Conservation (phyloP, 2,888 invertebrate genomes). For the Gastracanthus pulcherrimus region DNA sequence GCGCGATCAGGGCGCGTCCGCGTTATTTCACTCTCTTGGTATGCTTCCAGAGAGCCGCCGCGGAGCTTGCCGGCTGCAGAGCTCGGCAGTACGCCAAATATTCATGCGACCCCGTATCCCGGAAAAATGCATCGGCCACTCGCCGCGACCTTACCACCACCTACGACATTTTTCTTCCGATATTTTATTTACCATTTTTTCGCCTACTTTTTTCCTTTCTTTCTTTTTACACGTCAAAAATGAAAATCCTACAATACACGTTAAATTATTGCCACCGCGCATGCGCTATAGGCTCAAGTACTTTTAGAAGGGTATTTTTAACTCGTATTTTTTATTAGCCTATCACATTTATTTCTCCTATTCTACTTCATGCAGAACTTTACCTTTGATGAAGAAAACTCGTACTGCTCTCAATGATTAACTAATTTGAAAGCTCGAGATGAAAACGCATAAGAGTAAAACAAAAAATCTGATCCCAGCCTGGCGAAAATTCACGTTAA, state of each 20-base stretch:
- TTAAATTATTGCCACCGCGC: conserved; percentile 5
- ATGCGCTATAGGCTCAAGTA: no score
- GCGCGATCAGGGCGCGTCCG: conserved; percentile 19
- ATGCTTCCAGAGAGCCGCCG: conserved; percentile 58
- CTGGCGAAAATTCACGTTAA: conserved; percentile 53
- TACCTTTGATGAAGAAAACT: no score
- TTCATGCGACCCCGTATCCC: conserved; percentile 63
- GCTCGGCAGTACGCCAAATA: conserved; percentile 70
- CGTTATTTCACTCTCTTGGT: conserved; percentile 63
- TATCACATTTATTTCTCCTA: no score
- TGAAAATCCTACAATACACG: not conserved
- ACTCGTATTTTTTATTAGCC: no score
- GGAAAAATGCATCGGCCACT: conserved; percentile 49
- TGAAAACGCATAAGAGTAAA: not conserved
- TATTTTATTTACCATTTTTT: not conserved
- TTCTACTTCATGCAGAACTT: no score
- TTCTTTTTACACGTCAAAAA: not conserved
- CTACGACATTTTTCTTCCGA: conserved; percentile 20
- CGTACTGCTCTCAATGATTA: conserved; percentile 12
- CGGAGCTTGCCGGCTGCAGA: conserved; percentile 44
- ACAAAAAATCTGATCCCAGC: conserved; percentile 43
- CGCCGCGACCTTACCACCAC: not conserved
- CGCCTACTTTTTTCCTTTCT: no score
- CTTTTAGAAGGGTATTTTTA: no score
- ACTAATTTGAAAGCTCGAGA: not conserved